Base-by-base conservation (phyloP, 2,113 vertebrate species). In the Esox niger region DNA sequence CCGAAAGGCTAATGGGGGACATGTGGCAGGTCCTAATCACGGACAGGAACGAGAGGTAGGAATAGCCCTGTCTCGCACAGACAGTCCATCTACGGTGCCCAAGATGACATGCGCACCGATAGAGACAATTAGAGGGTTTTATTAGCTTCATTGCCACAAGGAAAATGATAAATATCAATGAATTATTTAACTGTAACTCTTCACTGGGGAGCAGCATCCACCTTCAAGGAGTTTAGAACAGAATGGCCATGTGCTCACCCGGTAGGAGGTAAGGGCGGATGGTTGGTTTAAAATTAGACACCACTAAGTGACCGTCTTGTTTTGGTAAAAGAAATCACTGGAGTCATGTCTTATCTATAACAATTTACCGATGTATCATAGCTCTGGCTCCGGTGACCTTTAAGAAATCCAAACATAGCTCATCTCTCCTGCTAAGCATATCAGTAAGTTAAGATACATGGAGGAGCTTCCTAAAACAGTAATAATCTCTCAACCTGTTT, bases 1-100 rank as follows among this genome's bases (percentile, higher is more conserved):
- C 64, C 65, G 57, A 47, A 3, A 0, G 35, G 27, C 62, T 78
- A 78, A 84, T 74, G 77, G 49, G 75, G 35, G 71, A 77, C 74
- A 73, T 46, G 64, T 58, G 67, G 76, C 71, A 57, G 72, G 38
- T 72, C 67, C 70, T 79, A 73, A 84, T 82, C 66, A 74, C 35
- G 7, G 10, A 61, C 71, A 72, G 71, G 69, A 76, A 75, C 62
- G 64, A 21, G 20, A 52, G 47, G 47, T 52, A 21, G 38, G 38
- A 17, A 43, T 4, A 43, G n/a, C 6, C 47, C n/a, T 2, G 47
- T 52, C 47, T 52, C 47, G 21, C 47, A 21, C n/a, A 52, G 6
- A 52, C 47, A 43, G 13, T 43, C 38, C 47, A 21, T 52, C 17
- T 8, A 15, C 20, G 7, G 20, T 52, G 47, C 21, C 47, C 0